These are phyloP conservation scores for Dicycla oo DNA, from an alignment of 2,888 invertebrate genomes.

Conservation along the genomic window DNA sequence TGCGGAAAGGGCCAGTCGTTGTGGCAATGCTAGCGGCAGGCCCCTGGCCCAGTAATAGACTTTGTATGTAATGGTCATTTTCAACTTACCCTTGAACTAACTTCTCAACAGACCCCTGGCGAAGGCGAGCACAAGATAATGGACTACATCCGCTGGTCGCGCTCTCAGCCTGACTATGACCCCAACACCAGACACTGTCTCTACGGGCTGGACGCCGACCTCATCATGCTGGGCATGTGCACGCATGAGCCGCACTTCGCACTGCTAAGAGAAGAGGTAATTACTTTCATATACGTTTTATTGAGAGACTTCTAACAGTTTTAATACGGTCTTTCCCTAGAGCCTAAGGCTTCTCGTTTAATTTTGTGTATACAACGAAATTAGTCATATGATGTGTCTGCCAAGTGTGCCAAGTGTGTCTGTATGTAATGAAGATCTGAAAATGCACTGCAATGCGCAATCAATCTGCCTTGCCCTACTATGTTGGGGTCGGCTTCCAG, in stretches of 20 bases:
- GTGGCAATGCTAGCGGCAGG: no score
- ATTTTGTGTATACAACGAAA: no score
- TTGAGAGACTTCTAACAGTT: background rate
- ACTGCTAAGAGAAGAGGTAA: conserved; percentile 97
- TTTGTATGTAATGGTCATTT: no score
- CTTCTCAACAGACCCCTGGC: conserved; percentile 93
- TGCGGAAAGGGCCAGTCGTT: no score
- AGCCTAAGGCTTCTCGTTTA: no score
- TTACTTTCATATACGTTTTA: background rate
- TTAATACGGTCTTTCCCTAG: background rate
- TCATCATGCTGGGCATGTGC: conserved; percentile 98
- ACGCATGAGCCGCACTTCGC: conserved; percentile 99
- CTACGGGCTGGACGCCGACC: conserved; percentile 99
- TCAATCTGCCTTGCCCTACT: no score
- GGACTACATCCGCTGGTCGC: conserved; percentile 98
- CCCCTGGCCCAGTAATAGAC: no score
- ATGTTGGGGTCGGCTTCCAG: no score
- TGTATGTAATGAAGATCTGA: background rate
- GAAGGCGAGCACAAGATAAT: conserved; percentile 99
- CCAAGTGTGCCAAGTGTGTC: no score
- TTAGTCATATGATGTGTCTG: no score
- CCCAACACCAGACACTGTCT: conserved; percentile 98
- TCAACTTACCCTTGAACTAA: no score
- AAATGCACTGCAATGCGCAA: no score
- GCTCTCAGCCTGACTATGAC: conserved; percentile 95